A percentile compares a stretch with the other conserved stretches of the same genome.
phyloP scores from a whole-genome alignment of 2,888 invertebrate genomes.

The Pseudococcus viburni region DNA sequence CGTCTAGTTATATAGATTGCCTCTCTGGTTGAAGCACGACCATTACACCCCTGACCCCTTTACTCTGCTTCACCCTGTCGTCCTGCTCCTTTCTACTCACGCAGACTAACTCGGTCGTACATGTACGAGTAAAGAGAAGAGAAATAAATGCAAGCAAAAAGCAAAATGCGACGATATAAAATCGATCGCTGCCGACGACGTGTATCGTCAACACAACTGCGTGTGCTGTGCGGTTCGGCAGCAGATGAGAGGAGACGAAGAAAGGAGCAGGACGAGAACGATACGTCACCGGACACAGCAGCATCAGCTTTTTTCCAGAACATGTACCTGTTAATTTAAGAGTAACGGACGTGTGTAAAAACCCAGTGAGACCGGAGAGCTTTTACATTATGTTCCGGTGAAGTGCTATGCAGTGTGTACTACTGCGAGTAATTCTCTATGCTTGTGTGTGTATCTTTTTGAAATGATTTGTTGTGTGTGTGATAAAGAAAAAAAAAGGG shows the following conservation, averaged over 20 bases:
- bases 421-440: background rate
- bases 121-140: background rate
- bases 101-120: slow-evolving; percentile 32
- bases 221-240: background rate
- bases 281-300: slow-evolving; percentile 31
- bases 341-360: slow-evolving; percentile 35
- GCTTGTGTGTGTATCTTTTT: background rate
- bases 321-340: slow-evolving; percentile 35
- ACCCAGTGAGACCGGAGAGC: slow-evolving; percentile 31
- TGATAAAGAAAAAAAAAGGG: background rate
- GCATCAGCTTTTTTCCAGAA: slow-evolving; percentile 35
- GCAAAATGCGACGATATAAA: slow-evolving; percentile 35
- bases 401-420: background rate
- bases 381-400: slow-evolving; percentile 23
- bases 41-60: background rate
- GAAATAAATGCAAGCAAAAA: slow-evolving; percentile 24
- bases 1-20: slow-evolving; percentile 6
- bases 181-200: slow-evolving; percentile 31
- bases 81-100: background rate
- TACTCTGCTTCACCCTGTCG: background rate
- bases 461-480: slow-evolving; percentile 1
- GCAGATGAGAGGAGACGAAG: background rate
- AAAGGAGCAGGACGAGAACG: background rate
- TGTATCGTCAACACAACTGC: slow-evolving; percentile 35
- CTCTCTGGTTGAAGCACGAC: background rate